phyloP scores from a whole-genome alignment of 2,797 vertebrate species.

The Gephyroberyx darwinii region DNA sequence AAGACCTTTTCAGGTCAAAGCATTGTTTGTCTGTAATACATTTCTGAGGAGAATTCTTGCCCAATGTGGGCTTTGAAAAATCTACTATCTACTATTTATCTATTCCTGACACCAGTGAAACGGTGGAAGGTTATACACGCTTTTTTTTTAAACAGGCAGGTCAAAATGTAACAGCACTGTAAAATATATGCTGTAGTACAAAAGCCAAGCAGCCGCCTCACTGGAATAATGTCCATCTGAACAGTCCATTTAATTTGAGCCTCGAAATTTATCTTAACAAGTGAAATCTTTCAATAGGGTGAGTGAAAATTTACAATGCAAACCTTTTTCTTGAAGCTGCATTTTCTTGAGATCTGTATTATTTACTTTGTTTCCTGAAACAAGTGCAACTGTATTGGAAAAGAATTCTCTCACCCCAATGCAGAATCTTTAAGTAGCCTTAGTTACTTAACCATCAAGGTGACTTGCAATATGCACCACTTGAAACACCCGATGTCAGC shows the following conservation, averaged over 20 bases:
- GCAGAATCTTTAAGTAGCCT: too few species aligned
- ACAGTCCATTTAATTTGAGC: not conserved
- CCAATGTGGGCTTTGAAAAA: slow-evolving; percentile 5
- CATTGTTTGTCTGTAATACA: not conserved
- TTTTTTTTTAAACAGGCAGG: not conserved
- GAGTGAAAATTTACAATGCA: too few species aligned
- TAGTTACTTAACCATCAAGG: too few species aligned
- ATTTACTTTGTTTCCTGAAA: too few species aligned
- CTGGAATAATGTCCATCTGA: too few species aligned
- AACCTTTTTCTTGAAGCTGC: too few species aligned
- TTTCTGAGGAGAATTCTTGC: not conserved
- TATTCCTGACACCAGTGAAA: not conserved
- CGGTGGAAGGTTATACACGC: not conserved
- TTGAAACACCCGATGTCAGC: not conserved
- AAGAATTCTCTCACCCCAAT: too few species aligned
- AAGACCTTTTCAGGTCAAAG: not conserved
- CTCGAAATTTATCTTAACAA: too few species aligned
- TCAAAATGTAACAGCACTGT: not conserved
- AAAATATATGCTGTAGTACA: not conserved
- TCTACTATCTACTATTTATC: slow-evolving; percentile 7
- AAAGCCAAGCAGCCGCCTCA: not conserved
- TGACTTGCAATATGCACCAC: not conserved
- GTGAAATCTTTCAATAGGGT: not conserved
- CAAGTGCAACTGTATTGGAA: too few species aligned
- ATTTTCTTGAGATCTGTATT: too few species aligned